A percentile compares a stretch with the other conserved stretches of the same genome.
phyloP scores from a whole-genome alignment of 2,888 invertebrate genomes.

The Aethes cnicana region DNA sequence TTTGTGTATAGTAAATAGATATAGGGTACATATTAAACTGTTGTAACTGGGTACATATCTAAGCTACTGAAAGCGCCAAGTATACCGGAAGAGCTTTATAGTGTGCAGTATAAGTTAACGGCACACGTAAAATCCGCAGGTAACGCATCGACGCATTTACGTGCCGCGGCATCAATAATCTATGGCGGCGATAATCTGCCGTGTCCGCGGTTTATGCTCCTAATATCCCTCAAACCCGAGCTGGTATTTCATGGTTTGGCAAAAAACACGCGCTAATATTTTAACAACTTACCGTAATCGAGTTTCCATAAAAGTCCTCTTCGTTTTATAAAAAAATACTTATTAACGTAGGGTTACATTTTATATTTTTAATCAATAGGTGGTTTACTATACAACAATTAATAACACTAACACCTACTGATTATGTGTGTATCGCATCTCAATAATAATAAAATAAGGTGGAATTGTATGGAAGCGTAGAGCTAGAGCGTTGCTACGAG shows the following conservation, averaged over 20 bases:
- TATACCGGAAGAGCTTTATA: constrained; percentile 64
- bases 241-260: neutral
- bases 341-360: no score
- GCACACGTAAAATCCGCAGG: constrained; percentile 61
- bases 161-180: constrained; percentile 41
- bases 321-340: no score
- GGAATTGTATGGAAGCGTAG: neutral
- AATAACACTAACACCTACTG: no score
- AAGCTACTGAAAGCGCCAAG: constrained; percentile 44
- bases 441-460: no score
- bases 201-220: constrained; percentile 24
- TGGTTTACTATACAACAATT: no score
- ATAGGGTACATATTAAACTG: no score
- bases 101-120: constrained; percentile 68
- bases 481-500: constrained; percentile 17
- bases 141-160: constrained; percentile 41
- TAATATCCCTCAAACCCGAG: constrained; percentile 13
- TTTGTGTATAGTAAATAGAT: neutral
- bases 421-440: no score
- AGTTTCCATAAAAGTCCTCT: no score
- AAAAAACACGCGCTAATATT: no score
- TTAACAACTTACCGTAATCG: no score
- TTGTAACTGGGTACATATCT: constrained; percentile 22
- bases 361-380: no score
- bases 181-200: constrained; percentile 26